phyloP scores from a whole-genome alignment of 2,888 invertebrate species.

The Plagodis pulveraria region DNA sequence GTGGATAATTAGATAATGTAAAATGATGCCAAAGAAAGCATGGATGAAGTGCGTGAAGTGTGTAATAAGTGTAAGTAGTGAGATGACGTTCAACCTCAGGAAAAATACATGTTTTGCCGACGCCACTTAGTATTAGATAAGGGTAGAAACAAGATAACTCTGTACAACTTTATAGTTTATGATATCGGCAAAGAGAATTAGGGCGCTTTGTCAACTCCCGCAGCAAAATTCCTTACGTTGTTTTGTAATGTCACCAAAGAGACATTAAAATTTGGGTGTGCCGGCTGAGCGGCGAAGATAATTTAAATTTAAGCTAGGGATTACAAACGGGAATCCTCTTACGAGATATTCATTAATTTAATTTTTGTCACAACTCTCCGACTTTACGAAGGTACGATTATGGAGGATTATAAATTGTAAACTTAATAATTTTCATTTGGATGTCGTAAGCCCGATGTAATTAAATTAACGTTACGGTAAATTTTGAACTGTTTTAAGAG shows the following conservation, averaged over 20 bases:
- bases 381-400: slow-evolving; percentile 10
- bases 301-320: slow-evolving; percentile 32
- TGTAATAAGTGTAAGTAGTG: too few relatives aligned
- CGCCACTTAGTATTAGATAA: too few relatives aligned
- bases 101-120: too few relatives aligned
- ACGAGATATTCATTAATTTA: slow-evolving; percentile 29
- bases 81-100: too few relatives aligned
- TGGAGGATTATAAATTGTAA: slow-evolving; percentile 8
- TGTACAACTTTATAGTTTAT: too few relatives aligned
- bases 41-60: too few relatives aligned
- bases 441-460: slow-evolving; percentile 1
- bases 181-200: too few relatives aligned
- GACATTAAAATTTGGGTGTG: slow-evolving; percentile 2
- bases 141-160: too few relatives aligned
- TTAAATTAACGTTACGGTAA: not conserved
- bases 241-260: slow-evolving; percentile 5
- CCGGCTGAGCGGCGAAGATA: slow-evolving; percentile 28
- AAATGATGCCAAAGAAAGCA: too few relatives aligned
- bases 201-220: not conserved
- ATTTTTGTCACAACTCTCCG: slow-evolving; percentile 22
- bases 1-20: too few relatives aligned
- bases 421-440: slow-evolving; percentile 8
- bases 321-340: slow-evolving; percentile 29
- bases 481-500: too few relatives aligned
- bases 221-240: not conserved